A percentile compares a stretch with the other conserved stretches of the same genome.
These are phyloP conservation scores for Heteromyza rotundicornis DNA, from an alignment of 2,888 invertebrate genomes.

Conservation along the genomic window DNA sequence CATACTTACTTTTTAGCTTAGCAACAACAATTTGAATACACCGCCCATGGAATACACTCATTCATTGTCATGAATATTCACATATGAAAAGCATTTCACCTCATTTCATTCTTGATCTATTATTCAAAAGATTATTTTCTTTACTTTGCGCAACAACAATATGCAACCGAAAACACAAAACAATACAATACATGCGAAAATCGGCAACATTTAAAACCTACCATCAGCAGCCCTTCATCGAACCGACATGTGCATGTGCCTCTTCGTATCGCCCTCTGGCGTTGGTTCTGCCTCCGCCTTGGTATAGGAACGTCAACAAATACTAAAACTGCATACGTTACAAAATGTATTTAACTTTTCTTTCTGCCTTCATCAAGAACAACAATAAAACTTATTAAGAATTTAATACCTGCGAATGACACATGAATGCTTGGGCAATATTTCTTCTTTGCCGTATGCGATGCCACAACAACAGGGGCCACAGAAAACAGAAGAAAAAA, in stretches of 20 bases:
- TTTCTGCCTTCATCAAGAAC: slow-evolving; percentile 3
- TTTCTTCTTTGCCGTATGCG: neutral
- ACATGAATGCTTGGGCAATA: slow-evolving; percentile 40
- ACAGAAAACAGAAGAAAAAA: neutral
- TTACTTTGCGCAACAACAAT: slow-evolving; percentile 2
- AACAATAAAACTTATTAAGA: slow-evolving; percentile 37
- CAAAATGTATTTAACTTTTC: slow-evolving; percentile 12
- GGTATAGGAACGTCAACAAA: too few species aligned
- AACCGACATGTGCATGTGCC: too few species aligned
- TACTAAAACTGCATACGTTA: slow-evolving; percentile 3
- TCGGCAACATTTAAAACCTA: slow-evolving; percentile 27
- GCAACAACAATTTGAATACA: too few species aligned
- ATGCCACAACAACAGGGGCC: neutral
- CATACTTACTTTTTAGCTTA: neutral
- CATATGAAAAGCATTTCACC: slow-evolving; percentile 15
- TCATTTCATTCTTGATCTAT: slow-evolving; percentile 33
- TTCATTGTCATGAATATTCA: slow-evolving; percentile 22
- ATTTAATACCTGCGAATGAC: slow-evolving; percentile 56
- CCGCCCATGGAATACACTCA: too few species aligned
- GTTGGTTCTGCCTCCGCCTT: too few species aligned
- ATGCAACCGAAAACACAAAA: too few species aligned
- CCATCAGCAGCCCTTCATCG: slow-evolving; percentile 20
- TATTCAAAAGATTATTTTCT: slow-evolving; percentile 33
- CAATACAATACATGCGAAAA: slow-evolving; percentile 17
- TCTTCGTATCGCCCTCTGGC: too few species aligned